phyloP scores from a whole-genome alignment of 2,113 vertebrate genomes.

The Cavia aperea region DNA sequence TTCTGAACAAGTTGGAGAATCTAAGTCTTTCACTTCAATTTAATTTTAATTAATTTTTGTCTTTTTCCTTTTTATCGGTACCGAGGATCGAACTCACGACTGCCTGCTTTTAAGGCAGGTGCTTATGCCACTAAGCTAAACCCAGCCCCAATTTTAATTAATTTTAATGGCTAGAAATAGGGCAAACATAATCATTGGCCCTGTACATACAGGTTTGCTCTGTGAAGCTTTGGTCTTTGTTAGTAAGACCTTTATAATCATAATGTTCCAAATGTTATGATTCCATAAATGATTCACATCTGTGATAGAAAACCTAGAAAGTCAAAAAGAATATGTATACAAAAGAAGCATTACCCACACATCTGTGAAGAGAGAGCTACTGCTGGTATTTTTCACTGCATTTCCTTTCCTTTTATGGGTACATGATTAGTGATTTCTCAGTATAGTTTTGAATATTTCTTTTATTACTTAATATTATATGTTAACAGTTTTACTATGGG shows the following conservation, averaged over 20 bases:
- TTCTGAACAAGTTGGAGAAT: constrained; percentile 1
- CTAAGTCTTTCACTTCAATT: background rate
- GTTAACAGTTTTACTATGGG: background rate
- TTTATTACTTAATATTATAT: constrained; percentile 6
- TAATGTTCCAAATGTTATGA: background rate
- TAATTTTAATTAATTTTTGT: background rate
- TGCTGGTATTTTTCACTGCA: background rate
- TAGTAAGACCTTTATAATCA: background rate
- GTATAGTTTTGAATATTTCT: background rate
- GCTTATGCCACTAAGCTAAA: too few relatives aligned
- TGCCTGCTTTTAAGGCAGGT: too few relatives aligned
- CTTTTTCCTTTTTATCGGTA: too few relatives aligned
- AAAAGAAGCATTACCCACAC: background rate
- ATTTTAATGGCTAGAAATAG: background rate
- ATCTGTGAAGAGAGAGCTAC: background rate
- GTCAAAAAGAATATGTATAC: background rate
- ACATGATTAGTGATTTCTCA: background rate
- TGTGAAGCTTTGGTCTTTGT: background rate
- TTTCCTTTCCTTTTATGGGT: background rate
- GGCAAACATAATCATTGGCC: background rate
- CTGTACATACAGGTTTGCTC: background rate
- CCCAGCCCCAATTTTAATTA: background rate
- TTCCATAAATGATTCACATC: background rate
- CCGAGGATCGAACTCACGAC: too few relatives aligned
- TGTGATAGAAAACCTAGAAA: constrained; percentile 29